Base-by-base conservation (phyloP, 1,140 invertebrate species). In the Microplitis mediator region DNA sequence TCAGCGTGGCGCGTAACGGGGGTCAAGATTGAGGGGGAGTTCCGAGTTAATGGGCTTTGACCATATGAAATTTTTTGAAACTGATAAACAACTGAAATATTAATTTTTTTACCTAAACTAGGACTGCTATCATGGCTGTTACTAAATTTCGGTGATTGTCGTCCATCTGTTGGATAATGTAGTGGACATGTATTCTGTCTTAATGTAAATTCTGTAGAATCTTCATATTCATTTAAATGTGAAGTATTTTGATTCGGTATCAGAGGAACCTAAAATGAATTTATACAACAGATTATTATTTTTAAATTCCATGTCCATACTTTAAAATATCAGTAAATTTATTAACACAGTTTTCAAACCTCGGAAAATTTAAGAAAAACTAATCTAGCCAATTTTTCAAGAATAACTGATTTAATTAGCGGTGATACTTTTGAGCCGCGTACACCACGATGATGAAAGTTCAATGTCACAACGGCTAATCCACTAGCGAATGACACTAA, bases 401-500 rank as follows among this genome's bases (percentile, higher is more conserved):
- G 85, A 68, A 94, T 91, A 60, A 95, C 84, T 61, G 89, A 90
- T 78, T 92, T 91, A 23, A 95, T 81, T 36, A 91, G 78, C 11
- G 87, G 83, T 4, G 94, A 94, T 32, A 96, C 93, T 79, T 93
- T 90, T 69, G 90, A 90, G 11, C 94, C 95, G 80, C 94, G 88
- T 35, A 92, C 90, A 69, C 95, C 95, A 79, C 94, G 92, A 86
- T 95, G 93, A 84, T 96, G 95, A 75, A 96, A 91, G 85, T 96
- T 97, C 32, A 97, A 86, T 4, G 93, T 95, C 8, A 94, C 91
- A 34, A 95, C 93, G 1, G 95, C 95, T 76, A 97, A 89, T 1
- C 92, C 95, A 0, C 95, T 95, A 4, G 95, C 95, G 78, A 96
- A 94, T 0, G 95, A 94, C 11, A 97, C 95, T 69, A 97, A 90